Evolutionary conservation across 2,113 vertebrate species (phyloP).

Genomic region (Pelecanus crispus): DNA sequence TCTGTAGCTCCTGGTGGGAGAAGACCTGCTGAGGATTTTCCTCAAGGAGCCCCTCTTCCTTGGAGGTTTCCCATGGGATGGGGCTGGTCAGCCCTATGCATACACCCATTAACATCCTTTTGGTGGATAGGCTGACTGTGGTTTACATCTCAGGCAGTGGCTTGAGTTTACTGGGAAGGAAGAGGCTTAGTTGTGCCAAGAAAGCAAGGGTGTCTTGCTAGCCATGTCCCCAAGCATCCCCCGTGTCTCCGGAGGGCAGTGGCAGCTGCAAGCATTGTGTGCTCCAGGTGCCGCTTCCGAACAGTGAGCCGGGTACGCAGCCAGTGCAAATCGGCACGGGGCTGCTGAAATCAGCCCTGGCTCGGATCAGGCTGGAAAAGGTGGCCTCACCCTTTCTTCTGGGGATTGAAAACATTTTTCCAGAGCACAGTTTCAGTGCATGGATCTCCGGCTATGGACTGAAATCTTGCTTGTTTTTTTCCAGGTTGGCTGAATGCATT

Average conservation of each 20-base stretch:
- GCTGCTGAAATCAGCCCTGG: background rate
- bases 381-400: background rate
- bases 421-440: background rate
- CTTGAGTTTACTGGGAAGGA: background rate
- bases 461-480: background rate
- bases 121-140: background rate
- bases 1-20: background rate
- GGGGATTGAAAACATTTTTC: background rate
- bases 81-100: background rate
- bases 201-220: background rate
- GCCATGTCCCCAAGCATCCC: background rate
- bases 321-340: rapidly evolving
- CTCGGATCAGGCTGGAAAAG: background rate
- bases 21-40: background rate
- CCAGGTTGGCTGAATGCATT: background rate
- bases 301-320: rapidly evolving
- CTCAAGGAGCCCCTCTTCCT: background rate
- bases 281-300: background rate
- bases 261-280: background rate
- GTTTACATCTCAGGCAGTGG: background rate
- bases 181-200: background rate
- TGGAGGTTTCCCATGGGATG: background rate
- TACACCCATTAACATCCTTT: background rate
- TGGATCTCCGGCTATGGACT: background rate
- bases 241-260: rapidly evolving